Conservation (phyloP, 2,797 vertebrate genomes). For the Coregonus sp. region DNA sequence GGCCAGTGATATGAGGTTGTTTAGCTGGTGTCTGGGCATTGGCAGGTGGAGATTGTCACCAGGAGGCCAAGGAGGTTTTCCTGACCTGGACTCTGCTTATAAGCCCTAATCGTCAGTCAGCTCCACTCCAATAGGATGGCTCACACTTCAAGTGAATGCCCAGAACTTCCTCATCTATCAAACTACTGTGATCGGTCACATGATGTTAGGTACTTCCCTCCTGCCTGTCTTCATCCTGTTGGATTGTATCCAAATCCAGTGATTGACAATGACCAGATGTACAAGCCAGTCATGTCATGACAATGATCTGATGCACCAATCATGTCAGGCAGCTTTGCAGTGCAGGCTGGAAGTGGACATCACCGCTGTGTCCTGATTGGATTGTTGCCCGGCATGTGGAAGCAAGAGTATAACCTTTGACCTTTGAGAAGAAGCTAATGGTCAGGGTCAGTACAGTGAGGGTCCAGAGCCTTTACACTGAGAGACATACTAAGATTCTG, state of each 20-base stretch:
- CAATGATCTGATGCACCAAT: background rate
- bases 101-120: too few relatives aligned
- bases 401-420: background rate
- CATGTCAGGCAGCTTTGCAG: too few relatives aligned
- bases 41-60: background rate
- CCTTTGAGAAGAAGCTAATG: background rate
- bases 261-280: background rate
- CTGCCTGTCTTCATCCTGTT: too few relatives aligned
- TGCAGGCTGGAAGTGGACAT: background rate
- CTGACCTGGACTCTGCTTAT: too few relatives aligned
- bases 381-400: background rate
- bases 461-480: background rate
- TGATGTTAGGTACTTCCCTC: too few relatives aligned
- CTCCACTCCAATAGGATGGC: too few relatives aligned
- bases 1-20: background rate
- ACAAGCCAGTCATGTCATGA: background rate
- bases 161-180: background rate
- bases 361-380: background rate
- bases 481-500: background rate
- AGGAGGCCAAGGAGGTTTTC: too few relatives aligned
- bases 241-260: too few relatives aligned
- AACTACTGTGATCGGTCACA: background rate
- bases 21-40: background rate
- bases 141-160: too few relatives aligned
- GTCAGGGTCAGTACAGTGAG: background rate